Evolutionary conservation across 2,113 vertebrate species (phyloP), one percentile per base, ranked within the genome.

Genomic region (Phylloscopus trochiloides): DNA sequence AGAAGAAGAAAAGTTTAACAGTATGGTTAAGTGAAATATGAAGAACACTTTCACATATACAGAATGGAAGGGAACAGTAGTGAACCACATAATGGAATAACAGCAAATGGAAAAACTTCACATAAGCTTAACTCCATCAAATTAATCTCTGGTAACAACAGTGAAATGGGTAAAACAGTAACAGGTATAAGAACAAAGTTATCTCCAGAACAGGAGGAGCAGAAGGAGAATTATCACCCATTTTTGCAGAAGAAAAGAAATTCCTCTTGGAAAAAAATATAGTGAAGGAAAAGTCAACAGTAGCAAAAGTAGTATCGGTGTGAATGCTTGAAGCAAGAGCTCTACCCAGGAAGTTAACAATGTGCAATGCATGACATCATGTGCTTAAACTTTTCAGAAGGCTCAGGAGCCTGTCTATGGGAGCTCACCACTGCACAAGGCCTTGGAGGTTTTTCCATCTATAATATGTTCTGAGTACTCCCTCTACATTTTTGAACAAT

Each of bases 401-500:
- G 54, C 38, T 89, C 62, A 59, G 61, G 47, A 73, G 16, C 24
- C 45, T 83, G 47, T 88, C 47, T 45, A 3, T 58, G 72, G 62
- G 74, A 90, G 20, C 58, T 73, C 58, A 70, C 22, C 2, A 0
- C 54, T 76, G 57, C 78, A 57, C 54, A 40, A 36, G 32, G 52
- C 66, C 74, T 87, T 88, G 67, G 32, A 76, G 26, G 28, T 50
- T 73, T 88, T 90, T 54, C 32, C 42, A 86, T 47, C 3, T 13
- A 34, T 78, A 79, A 57, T n/a, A 57, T 19, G 18, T n/a, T 80
- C 62, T 58, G 45, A 92, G 20, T 21, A 92, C 57, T 77, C 40
- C 17, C 63, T 85, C 32, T 80, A 54, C 57, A 86, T 90, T 93
- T 93, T 92, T 36, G 34, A 88, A 71, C 67, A 92, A 45, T 55